phyloP scores from a whole-genome alignment of 2,888 invertebrate genomes.

The Drepana falcataria region DNA sequence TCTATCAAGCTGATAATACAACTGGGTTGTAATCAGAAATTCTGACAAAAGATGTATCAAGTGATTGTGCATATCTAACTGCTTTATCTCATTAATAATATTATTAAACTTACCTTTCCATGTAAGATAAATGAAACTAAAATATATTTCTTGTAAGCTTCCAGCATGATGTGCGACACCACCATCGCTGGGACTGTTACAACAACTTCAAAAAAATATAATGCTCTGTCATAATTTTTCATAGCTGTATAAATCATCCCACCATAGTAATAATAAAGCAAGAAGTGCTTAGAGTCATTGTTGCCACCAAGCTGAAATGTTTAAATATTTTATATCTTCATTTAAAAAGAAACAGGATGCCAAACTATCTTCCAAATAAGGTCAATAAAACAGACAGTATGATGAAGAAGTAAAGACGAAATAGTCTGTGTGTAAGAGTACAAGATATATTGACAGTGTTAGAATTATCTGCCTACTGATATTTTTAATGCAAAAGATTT shows the following conservation, averaged over 20 bases:
- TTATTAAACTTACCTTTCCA: constrained; percentile 85
- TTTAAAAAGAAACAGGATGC: neutral
- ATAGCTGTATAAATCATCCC: constrained; percentile 97
- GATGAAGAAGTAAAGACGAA: too few species aligned
- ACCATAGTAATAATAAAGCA: constrained; percentile 97
- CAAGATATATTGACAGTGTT: too few species aligned
- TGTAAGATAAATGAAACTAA: constrained; percentile 93
- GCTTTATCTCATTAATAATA: too few species aligned
- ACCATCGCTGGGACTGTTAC: constrained; percentile 96
- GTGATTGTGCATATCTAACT: too few species aligned
- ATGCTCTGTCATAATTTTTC: constrained; percentile 94
- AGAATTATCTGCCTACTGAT: too few species aligned
- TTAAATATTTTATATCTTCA: constrained; percentile 4
- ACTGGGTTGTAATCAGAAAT: too few species aligned
- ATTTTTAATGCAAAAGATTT: too few species aligned
- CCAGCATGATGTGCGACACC: constrained; percentile 97
- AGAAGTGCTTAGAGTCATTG: constrained; percentile 92
- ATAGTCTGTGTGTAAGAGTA: too few species aligned
- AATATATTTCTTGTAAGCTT: constrained; percentile 97
- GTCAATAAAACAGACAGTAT: too few species aligned
- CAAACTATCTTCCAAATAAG: too few species aligned
- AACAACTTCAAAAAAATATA: constrained; percentile 97
- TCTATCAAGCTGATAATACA: too few species aligned
- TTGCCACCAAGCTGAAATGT: constrained; percentile 81
- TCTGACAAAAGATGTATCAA: too few species aligned